Evolutionary conservation across 2,113 vertebrate species (phyloP).

Genomic region (Centropus bengalensis): DNA sequence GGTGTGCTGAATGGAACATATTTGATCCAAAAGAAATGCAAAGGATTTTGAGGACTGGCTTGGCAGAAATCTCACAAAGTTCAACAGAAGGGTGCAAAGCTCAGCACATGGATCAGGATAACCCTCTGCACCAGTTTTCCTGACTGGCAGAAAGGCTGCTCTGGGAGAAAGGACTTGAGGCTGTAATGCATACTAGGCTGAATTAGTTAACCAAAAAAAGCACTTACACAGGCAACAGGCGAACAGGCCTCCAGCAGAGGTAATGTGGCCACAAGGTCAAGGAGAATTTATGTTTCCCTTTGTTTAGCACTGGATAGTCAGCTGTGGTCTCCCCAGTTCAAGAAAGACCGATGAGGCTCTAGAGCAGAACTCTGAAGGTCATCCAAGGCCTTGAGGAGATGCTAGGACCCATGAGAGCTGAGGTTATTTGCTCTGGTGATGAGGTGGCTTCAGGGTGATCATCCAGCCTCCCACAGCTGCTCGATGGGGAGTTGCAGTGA

Average conservation of each 20-base stretch:
- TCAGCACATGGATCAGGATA: neutral
- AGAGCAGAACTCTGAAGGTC: neutral
- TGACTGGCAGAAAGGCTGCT: neutral
- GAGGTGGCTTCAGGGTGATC: neutral
- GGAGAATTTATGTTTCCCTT: neutral
- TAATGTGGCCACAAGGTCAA: neutral
- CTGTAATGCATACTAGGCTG: neutral
- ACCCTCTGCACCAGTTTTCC: neutral
- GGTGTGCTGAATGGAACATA: neutral
- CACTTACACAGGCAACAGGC: neutral
- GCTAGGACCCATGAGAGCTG: neutral
- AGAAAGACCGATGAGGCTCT: neutral
- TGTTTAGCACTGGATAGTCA: neutral
- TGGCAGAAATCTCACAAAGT: neutral
- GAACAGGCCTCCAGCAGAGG: neutral
- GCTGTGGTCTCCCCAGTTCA: neutral
- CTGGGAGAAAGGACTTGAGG: accelerated
- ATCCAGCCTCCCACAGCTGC: neutral
- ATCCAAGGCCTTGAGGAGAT: neutral
- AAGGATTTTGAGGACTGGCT: neutral
- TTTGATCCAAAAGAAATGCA: neutral
- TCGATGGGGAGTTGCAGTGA: neutral
- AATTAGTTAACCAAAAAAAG: neutral
- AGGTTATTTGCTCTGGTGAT: neutral
- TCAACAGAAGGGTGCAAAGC: neutral